Evolutionary conservation across 2,888 invertebrate genomes (phyloP), one percentile per base, ranked within the genome.

Genomic region (Scaptomyza reducta): DNA sequence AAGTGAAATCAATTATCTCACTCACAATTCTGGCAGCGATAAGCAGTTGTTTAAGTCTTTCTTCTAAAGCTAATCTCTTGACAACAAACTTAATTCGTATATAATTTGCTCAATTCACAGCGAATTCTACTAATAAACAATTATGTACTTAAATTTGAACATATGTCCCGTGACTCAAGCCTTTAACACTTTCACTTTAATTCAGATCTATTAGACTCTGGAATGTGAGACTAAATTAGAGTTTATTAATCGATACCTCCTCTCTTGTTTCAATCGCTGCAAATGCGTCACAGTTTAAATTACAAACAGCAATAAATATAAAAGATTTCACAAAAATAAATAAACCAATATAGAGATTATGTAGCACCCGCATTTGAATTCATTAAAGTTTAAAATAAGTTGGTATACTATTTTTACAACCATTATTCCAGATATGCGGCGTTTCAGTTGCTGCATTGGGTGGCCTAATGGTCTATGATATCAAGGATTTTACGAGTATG

Each of bases 371-470:
- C 14, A 45, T 29, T 2, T 11, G 1, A 14, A 29, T 4, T 45
- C 27, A 45, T 10, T 5, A 16, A 18, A 3, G 16, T 14, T 10
- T 41, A 3, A 10, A 18, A n/a, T n/a, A 10, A 1, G 10, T 31
- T 31, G 6, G 2, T 1, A 31, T 10, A 13, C 1, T 35, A 6
- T 4, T 46, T 14, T 18, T 6, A 3, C 14, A 22, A 18, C 18
- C 6, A 33, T 10, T 31, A 6, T 60, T 56, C 1, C 9, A 71
- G 73, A 50, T 50, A 47, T 54, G 49, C 22, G 57, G 60, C 6
- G 6, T 18, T 2, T 14, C 13, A 4, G 16, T 70, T 10, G 3
- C 38, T 1, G 4, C 41, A 14, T 29, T 44, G 1, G 46, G 49
- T 0, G 31, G 10, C 11, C 14, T 46, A 0, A 46, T 70, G 46